Evolutionary conservation across 1,140 invertebrate genomes (phyloP).

Genomic region (Anagrus nilaparvatae): DNA sequence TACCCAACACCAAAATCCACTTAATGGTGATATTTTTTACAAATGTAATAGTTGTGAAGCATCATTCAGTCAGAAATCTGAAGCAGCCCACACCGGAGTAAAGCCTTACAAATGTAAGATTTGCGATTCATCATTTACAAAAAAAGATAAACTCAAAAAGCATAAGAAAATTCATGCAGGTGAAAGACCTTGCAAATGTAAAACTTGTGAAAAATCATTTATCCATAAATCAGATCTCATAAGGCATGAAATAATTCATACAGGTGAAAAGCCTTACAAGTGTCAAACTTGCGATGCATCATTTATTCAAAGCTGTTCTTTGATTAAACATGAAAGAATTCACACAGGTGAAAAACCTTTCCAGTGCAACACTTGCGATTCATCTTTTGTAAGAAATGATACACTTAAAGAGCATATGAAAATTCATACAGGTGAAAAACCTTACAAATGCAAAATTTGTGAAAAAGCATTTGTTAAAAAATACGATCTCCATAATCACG

Average conservation of each 20-base stretch:
- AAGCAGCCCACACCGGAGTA: too few relatives aligned
- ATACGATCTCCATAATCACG: conserved; percentile 40
- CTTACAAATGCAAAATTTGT: conserved; percentile 44
- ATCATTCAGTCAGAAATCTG: conserved; percentile 12
- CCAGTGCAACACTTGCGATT: conserved; percentile 30
- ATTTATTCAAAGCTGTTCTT: conserved; percentile 29
- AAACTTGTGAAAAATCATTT: conserved; percentile 32
- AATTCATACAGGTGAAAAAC: conserved; percentile 44
- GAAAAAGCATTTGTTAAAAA: conserved; percentile 51
- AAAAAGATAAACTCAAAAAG: too few relatives aligned
- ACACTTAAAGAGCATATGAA: conserved; percentile 75
- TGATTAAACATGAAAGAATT: conserved; percentile 27
- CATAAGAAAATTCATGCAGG: conserved; percentile 31
- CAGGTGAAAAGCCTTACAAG: conserved; percentile 65
- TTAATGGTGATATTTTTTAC: too few relatives aligned
- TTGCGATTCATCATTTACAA: too few relatives aligned
- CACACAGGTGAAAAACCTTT: conserved; percentile 38
- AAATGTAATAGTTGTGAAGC: conserved; percentile 8
- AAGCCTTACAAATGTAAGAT: too few relatives aligned
- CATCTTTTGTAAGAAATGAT: conserved; percentile 33
- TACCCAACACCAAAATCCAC: conserved; percentile 13
- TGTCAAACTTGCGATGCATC: conserved; percentile 58
- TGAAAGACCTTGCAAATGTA: conserved; percentile 28
- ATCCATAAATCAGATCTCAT: conserved; percentile 30
- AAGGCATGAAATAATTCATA: conserved; percentile 36